Base-by-base conservation (phyloP, 1,140 invertebrate species). In the Drosophila santomea region DNA sequence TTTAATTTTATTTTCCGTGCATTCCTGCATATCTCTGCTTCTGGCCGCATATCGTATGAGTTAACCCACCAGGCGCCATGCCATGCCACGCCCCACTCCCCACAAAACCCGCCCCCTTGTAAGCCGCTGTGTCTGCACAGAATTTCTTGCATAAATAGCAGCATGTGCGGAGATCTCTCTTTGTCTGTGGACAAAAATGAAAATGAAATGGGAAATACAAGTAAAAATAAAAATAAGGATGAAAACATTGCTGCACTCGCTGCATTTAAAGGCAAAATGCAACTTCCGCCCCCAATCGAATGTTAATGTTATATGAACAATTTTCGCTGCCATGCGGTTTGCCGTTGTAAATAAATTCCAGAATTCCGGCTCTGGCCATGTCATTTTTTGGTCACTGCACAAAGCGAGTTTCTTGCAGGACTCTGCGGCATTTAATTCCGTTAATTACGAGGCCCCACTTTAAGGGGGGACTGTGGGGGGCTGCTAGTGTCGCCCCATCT, bases 61-160 rank as follows among this genome's bases (percentile, higher is more conserved):
- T 71, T 43, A 64, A 60, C 58, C 75, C 66, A 51, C 68, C 58
- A 41, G 50, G 41, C 39, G 17, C 39, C 57, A 54, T 17, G 8
- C 25, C 15, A 4, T 25, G n/a, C 39, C 57, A 50, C 23, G 5
- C 17, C 15, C 38, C 17, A n/a, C 17, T n/a, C 14, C 8, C 20
- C 7, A 8, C 32, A 32, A 32, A 32, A 7, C 8, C 50, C 17
- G 41, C 45, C 38, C 41, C 15, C 58, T 62, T 78, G 79, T 82
- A 82, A 82, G 79, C 74, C 45, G 51, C 75, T 75, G 48, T 78
- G 69, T 82, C 75, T 83, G 80, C 73, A 74, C 74, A 71, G 80
- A 83, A 71, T 84, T 84, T 80, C 76, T 84, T 84, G 81, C 73
- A 84, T 84, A 84, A 84, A 84, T 84, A 84, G 77, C 80, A 84